A percentile compares a stretch with the other conserved stretches of the same genome.
These are phyloP conservation scores for Bombylius discolor DNA, from an alignment of 2,888 invertebrate species.

Conservation along the genomic window DNA sequence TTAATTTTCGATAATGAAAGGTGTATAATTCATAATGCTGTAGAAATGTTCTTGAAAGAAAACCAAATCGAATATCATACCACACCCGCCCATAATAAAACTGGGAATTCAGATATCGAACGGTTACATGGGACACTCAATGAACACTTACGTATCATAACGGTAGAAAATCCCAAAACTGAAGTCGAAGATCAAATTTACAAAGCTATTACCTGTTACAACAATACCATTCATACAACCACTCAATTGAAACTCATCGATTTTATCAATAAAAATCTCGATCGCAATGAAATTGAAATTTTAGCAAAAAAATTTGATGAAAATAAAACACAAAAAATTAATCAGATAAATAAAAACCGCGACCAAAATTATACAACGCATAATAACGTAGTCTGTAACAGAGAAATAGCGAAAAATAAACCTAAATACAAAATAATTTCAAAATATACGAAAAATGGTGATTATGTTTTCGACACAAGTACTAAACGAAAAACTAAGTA, in stretches of 20 bases:
- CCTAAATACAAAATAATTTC: too few species aligned
- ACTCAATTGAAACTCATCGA: neutral
- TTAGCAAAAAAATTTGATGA: neutral
- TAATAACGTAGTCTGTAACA: neutral
- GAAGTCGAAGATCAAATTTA: neutral
- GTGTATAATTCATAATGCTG: neutral
- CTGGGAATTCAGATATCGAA: conserved; percentile 8
- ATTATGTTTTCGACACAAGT: too few species aligned
- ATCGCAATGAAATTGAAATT: neutral
- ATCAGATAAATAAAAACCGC: neutral
- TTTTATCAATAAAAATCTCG: neutral
- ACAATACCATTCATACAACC: neutral
- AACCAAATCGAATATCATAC: conserved; percentile 3
- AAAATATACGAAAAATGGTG: too few species aligned
- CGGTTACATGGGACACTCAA: conserved; percentile 7
- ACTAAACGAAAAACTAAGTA: too few species aligned
- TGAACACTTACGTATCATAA: conserved; percentile 7
- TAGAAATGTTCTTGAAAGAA: conserved; percentile 2
- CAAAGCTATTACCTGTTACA: neutral
- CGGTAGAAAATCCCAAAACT: neutral
- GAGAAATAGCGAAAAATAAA: too few species aligned
- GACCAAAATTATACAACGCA: neutral
- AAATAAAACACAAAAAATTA: neutral
- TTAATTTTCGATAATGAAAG: conserved; percentile 1
- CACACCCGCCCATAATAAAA: conserved; percentile 5